phyloP scores from a whole-genome alignment of 1,140 invertebrate genomes.

The Eulimnadia texana region DNA sequence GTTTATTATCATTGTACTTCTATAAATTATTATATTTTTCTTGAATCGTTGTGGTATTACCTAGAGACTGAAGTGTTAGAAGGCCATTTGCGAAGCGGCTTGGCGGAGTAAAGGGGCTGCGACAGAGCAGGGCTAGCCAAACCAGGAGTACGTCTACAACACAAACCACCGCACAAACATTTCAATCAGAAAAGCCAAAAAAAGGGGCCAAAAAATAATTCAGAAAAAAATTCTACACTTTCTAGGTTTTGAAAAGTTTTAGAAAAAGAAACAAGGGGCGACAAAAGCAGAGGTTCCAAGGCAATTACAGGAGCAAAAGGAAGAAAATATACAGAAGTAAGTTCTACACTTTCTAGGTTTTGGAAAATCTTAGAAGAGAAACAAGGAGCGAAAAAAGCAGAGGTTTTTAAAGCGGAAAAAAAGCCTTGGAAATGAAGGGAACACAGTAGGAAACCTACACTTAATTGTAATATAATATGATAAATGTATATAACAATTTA shows the following conservation, averaged over 20 bases:
- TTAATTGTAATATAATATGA: no score
- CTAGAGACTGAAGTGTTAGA: conserved; percentile 23
- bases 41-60: conserved; percentile 14
- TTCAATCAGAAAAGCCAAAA: no score
- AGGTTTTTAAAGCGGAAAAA: no score
- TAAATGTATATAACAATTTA: conserved; percentile 32
- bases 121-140: not conserved
- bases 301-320: no score
- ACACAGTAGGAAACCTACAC: no score
- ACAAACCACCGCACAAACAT: not conserved
- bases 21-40: not conserved
- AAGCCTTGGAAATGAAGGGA: no score
- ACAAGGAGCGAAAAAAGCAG: not conserved
- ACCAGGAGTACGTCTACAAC: not conserved
- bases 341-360: no score
- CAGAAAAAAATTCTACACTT: not conserved
- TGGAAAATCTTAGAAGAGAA: no score
- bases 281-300: no score
- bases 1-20: not conserved
- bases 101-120: conserved; percentile 9
- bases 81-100: conserved; percentile 21
- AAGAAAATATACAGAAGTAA: no score
- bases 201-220: conserved; percentile 7
- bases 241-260: not conserved
- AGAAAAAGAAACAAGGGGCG: not conserved